Base-by-base conservation (phyloP, 2,113 vertebrate species). In the Tichodroma muraria region DNA sequence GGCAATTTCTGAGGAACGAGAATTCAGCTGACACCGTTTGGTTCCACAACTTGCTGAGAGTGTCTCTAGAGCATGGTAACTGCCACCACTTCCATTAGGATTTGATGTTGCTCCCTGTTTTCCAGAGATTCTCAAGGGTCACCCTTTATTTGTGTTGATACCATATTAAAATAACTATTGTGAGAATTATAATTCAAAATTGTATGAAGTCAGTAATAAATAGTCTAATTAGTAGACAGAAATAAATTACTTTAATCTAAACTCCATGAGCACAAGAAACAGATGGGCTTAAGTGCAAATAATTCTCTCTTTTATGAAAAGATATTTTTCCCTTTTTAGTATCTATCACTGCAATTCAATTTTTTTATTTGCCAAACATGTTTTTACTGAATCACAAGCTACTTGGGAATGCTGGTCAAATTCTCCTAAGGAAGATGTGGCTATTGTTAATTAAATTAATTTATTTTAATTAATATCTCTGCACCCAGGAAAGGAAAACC, bases 201-300 rank as follows among this genome's bases (percentile, higher is more conserved):
- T 40, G 25, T 49, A 90, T 56, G 75, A 88, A 83, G 60, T 70
- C 79, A 64, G 71, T 93, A 94, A 88, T 91, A 96, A 97, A 90
- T 91, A 93, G 69, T 91, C 64, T 83, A 90, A 96, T 97, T 94
- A 93, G 93, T 44, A 88, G 80, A 69, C 49, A 64, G 75, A 90
- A 96, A 91, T 80, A 84, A 92, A 96, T 59, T 80, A 86, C 54
- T 94, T 95, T 80, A 92, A 90, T 90, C 47, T 90, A 85, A 91
- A 85, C 66, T 94, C 57, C 47, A 60, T 5, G 30, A 95, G 60
- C n/a, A 44, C 35, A 73, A 94, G 82, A 88, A 97, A 88, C 84
- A 95, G 91, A 87, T 87, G 89, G 91, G 70, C 15, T 80, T 82
- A 69, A 90, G 65, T 64, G 66, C 69, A 93, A 93, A 94, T 93